These are phyloP conservation scores for Diaperis boleti DNA, from an alignment of 2,888 invertebrate species.

Conservation along the genomic window DNA sequence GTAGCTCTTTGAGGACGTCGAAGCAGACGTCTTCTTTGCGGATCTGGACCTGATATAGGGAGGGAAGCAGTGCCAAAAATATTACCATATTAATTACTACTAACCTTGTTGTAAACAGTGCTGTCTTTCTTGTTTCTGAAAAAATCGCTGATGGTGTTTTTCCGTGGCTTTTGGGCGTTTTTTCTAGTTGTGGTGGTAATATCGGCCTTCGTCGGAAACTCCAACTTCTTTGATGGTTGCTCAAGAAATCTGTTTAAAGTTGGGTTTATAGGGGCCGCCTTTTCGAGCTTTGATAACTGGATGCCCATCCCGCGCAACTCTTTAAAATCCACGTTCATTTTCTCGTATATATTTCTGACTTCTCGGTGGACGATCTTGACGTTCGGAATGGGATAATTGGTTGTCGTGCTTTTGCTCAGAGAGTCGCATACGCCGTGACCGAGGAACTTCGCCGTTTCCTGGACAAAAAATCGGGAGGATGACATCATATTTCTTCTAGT, in stretches of 20 bases:
- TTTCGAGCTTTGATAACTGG: conserved; percentile 83
- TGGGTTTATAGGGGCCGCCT: conserved; percentile 47
- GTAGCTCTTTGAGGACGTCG: conserved; percentile 72
- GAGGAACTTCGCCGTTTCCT: conserved; percentile 86
- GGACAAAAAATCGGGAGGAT: too few species aligned
- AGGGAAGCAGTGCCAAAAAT: too few species aligned
- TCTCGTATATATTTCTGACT: conserved; percentile 65
- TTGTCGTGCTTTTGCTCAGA: conserved; percentile 81
- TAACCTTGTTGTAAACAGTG: background rate
- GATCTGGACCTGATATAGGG: conserved; percentile 6
- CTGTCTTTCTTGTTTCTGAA: conserved; percentile 30
- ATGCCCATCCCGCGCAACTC: conserved; percentile 90
- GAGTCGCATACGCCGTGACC: conserved; percentile 94
- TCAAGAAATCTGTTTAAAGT: conserved; percentile 60
- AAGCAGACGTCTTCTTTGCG: conserved; percentile 68
- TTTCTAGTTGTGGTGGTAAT: conserved; percentile 36
- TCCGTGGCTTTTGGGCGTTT: background rate
- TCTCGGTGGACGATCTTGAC: conserved; percentile 58
- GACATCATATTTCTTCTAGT: too few species aligned
- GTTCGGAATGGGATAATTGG: conserved; percentile 66
- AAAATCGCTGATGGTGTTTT: conserved; percentile 25
- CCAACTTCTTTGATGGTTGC: conserved; percentile 43
- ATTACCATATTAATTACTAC: background rate
- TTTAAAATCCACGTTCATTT: conserved; percentile 74
- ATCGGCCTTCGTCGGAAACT: conserved; percentile 31